These are phyloP conservation scores for Tangara arthus DNA, from an alignment of 2,797 vertebrate species.

Conservation along the genomic window DNA sequence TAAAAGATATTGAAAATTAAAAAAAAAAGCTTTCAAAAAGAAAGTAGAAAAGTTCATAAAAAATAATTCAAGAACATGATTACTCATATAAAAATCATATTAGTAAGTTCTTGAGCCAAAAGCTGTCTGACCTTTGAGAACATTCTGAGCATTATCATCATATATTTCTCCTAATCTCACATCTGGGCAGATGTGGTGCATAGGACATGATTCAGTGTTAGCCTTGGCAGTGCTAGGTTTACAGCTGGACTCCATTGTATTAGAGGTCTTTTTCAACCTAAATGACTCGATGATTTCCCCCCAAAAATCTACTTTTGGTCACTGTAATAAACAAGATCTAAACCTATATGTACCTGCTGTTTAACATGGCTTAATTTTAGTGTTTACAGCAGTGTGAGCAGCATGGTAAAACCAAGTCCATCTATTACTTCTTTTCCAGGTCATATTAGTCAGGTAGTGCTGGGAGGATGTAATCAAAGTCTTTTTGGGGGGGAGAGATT, in stretches of 20 bases:
- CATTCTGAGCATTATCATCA: not conserved
- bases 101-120: not conserved
- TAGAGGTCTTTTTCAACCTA: not conserved
- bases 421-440: not conserved
- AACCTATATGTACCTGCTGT: not conserved
- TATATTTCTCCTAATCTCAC: not conserved
- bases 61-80: not conserved
- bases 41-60: not conserved
- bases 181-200: too few relatives aligned
- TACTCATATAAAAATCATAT: not conserved
- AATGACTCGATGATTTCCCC: accelerated
- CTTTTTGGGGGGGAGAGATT: accelerated
- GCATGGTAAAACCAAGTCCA: not conserved
- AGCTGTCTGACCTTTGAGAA: not conserved
- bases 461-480: not conserved
- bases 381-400: not conserved
- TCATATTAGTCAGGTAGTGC: not conserved
- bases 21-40: not conserved
- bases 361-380: not conserved
- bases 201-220: not conserved
- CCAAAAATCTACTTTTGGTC: not conserved
- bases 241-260: too few relatives aligned
- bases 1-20: not conserved
- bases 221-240: not conserved
- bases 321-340: not conserved